These are phyloP conservation scores for Lasioglossum albipes DNA, from an alignment of 1,140 invertebrate genomes.

Conservation along the genomic window DNA sequence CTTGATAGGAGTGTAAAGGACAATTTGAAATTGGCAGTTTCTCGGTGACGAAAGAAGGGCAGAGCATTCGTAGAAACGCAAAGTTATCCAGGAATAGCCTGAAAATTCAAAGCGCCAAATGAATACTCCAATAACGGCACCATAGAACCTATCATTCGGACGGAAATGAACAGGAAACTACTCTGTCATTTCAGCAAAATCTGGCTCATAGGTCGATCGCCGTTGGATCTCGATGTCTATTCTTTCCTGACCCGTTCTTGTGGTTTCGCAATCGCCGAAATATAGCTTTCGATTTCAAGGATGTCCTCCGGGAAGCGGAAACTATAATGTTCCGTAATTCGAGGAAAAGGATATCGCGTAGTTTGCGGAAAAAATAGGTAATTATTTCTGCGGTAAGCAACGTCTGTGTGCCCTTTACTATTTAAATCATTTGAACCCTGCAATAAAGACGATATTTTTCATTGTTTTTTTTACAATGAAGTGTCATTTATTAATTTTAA, in stretches of 20 bases:
- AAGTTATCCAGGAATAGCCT: slow-evolving; percentile 11
- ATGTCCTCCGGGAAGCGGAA: neutral
- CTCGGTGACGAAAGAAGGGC: slow-evolving; percentile 49
- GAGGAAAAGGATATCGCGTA: neutral
- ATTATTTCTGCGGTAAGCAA: neutral
- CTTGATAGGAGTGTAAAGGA: slow-evolving; percentile 19
- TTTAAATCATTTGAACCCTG: neutral
- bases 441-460: too few relatives aligned
- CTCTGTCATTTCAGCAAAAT: slow-evolving; percentile 69
- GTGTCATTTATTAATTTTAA: too few relatives aligned
- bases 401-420: neutral
- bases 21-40: slow-evolving; percentile 4
- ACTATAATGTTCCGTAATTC: neutral
- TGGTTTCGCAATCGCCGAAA: slow-evolving; percentile 52
- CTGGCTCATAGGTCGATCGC: neutral
- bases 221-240: slow-evolving; percentile 5
- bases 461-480: too few relatives aligned
- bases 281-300: slow-evolving; percentile 35
- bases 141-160: slow-evolving; percentile 55
- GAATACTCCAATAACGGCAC: slow-evolving; percentile 67
- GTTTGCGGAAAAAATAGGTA: neutral
- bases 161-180: slow-evolving; percentile 54
- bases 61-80: slow-evolving; percentile 33
- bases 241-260: slow-evolving; percentile 3
- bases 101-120: slow-evolving; percentile 57